Base-by-base conservation (phyloP, 1,140 invertebrate species). In the Megalonaias nervosa region DNA sequence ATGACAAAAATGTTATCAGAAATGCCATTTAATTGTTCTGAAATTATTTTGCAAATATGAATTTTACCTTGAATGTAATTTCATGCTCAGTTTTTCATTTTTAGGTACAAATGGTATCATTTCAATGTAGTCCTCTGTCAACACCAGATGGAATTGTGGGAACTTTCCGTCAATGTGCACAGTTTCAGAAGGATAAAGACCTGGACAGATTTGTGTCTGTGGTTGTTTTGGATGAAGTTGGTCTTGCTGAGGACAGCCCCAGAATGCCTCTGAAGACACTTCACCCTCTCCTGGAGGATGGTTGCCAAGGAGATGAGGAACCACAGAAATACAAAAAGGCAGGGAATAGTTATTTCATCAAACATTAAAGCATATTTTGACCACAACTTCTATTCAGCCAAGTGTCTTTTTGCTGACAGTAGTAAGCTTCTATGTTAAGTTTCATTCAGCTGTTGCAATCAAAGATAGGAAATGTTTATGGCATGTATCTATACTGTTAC, bases 91-190 rank as follows among this genome's bases (percentile, higher is more conserved):
- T 74, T 74, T 68, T 67, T 55, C 17, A 69, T 58, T 48, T 81
- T 16, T 65, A 88, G 87, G 83, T 74, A 2, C 84, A 89, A 76
- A 88, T 88, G 86, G 81, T 88, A 19, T 88, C 88, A 0, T 90
- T 88, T 81, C 89, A 90, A 74, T 89, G 88, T 68, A 88, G 87
- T 74, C 86, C 84, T 14, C 69, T 88, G 59, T 82, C 88, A 1
- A 89, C 86, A 31, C 82, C 89, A 21, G 89, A 89, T 21, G 21
- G 19, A 62, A 88, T 88, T 57, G 59, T 86, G 59, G 80, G 81
- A 19, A 84, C 82, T 4, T 88, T 88, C 76, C 38, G 74, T 23
- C 84, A 86, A 67, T 86, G 85, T 72, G 84, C 84, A n/a, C 73
- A 81, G 58, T 84, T 86, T 57, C 86, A 88, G 69, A 74, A 86